Evolutionary conservation across 2,888 invertebrate species (phyloP).

Genomic region (Craniophora ligustri): DNA sequence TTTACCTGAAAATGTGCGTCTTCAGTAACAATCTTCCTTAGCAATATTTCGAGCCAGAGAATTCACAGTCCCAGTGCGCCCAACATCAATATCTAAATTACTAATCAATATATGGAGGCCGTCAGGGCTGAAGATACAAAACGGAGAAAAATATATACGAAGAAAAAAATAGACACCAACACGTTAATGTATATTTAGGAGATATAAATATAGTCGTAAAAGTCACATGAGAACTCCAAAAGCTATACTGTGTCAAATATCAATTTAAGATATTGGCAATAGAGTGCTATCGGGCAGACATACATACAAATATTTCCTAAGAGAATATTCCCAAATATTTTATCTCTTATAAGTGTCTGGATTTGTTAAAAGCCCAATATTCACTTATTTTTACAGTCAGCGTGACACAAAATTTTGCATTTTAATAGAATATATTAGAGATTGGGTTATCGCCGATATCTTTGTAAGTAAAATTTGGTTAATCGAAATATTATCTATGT

Average conservation of each 20-base stretch:
- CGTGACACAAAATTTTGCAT: slow-evolving; percentile 53
- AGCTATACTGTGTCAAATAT: slow-evolving; percentile 74
- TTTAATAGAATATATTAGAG: slow-evolving; percentile 52
- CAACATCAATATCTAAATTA: slow-evolving; percentile 65
- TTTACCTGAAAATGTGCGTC: slow-evolving; percentile 7
- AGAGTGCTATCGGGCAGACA: slow-evolving; percentile 48
- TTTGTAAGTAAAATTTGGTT: slow-evolving; percentile 50
- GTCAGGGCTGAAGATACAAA: slow-evolving; percentile 49
- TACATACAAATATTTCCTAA: slow-evolving; percentile 54
- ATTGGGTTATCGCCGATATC: slow-evolving; percentile 25
- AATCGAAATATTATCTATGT: slow-evolving; percentile 37
- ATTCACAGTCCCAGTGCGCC: slow-evolving; percentile 53
- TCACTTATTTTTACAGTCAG: slow-evolving; percentile 48
- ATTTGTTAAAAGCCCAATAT: slow-evolving; percentile 39
- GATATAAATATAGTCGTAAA: slow-evolving; percentile 70
- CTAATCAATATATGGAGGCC: slow-evolving; percentile 62
- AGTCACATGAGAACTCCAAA: slow-evolving; percentile 63
- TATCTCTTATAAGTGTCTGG: slow-evolving; percentile 35
- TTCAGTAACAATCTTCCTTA: slow-evolving; percentile 41
- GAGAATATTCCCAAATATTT: slow-evolving; percentile 40
- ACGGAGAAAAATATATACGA: slow-evolving; percentile 47
- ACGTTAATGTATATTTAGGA: slow-evolving; percentile 69
- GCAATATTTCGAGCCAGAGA: slow-evolving; percentile 41
- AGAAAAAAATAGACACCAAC: slow-evolving; percentile 48
- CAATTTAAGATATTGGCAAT: slow-evolving; percentile 75